Percentiles rank a stretch among this genome's conserved stretches.
Evolutionary conservation across 2,113 vertebrate genomes (phyloP).

Genomic region (Poecile atricapillus): DNA sequence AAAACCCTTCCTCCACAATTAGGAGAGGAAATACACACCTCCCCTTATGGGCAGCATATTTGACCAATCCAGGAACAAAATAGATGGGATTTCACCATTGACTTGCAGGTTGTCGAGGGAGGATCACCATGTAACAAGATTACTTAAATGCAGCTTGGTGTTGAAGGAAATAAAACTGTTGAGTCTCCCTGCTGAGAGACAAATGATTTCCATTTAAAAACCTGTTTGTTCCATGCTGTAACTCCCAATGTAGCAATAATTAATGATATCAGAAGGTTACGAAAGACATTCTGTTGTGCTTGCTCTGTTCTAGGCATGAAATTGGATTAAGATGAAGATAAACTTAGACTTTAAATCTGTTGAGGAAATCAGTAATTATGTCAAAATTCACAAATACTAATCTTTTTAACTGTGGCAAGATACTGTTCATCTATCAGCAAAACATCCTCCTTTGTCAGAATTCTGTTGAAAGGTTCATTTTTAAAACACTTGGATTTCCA

Average conservation of each 20-base stretch:
- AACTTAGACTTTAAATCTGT: constrained; percentile 66
- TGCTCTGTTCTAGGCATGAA: constrained; percentile 71
- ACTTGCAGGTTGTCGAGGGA: constrained; percentile 47
- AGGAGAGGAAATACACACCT: constrained; percentile 58
- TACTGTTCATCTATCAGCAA: background rate
- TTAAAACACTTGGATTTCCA: background rate
- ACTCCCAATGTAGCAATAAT: constrained; percentile 79
- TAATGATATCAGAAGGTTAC: constrained; percentile 78
- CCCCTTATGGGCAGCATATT: constrained; percentile 57
- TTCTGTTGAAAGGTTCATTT: background rate
- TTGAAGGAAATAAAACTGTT: constrained; percentile 67
- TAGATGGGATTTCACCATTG: constrained; percentile 54
- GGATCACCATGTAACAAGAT: constrained; percentile 53
- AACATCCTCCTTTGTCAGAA: background rate
- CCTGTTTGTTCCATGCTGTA: constrained; percentile 72
- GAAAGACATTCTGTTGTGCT: constrained; percentile 68
- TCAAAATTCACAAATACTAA: constrained; percentile 56
- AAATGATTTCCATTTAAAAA: constrained; percentile 83
- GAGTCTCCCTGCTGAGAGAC: constrained; percentile 78
- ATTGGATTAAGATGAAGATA: constrained; percentile 78
- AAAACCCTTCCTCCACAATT: constrained; percentile 66
- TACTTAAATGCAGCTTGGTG: constrained; percentile 44
- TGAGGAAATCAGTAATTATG: constrained; percentile 70
- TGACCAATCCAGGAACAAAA: constrained; percentile 51
- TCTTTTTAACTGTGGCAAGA: constrained; percentile 29